phyloP scores from a whole-genome alignment of 2,888 invertebrate genomes.

The Sylvicola cinctus region DNA sequence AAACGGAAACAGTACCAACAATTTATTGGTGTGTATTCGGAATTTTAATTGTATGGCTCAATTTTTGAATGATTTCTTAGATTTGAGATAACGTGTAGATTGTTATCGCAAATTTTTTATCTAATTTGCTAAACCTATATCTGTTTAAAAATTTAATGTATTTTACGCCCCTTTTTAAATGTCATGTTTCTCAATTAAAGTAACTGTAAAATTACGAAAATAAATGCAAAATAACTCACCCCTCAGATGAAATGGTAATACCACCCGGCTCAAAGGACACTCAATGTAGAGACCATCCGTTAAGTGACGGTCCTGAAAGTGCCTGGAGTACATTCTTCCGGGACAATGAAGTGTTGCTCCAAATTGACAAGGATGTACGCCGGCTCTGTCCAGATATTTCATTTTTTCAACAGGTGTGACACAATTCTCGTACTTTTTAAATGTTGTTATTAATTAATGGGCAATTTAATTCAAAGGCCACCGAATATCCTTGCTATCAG shows the following conservation, averaged over 20 bases:
- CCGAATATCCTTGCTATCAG: constrained; percentile 71
- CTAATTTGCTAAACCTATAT: too few species aligned
- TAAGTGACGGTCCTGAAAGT: constrained; percentile 87
- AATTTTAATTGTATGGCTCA: not conserved
- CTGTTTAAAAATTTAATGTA: too few species aligned
- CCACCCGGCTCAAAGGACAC: constrained; percentile 43
- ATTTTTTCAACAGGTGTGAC: constrained; percentile 63
- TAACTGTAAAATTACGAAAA: constrained; percentile 4
- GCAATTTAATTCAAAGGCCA: constrained; percentile 30
- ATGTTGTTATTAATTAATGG: not conserved
- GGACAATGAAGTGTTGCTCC: constrained; percentile 91
- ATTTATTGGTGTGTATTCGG: constrained; percentile 40
- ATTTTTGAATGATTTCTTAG: not conserved
- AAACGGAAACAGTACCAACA: constrained; percentile 65
- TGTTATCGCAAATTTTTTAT: too few species aligned
- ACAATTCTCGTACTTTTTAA: too few species aligned
- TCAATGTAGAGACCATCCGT: constrained; percentile 54
- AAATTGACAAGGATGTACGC: constrained; percentile 94
- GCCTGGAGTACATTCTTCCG: constrained; percentile 92
- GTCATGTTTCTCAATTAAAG: not conserved
- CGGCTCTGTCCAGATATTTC: constrained; percentile 89
- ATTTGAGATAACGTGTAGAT: too few species aligned
- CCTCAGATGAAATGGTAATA: constrained; percentile 67
- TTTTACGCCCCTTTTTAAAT: too few species aligned
- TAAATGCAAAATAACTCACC: constrained; percentile 5